Evolutionary conservation across 2,888 invertebrate species (phyloP), one percentile per base, ranked within the genome.

Genomic region (Acleris cristana): DNA sequence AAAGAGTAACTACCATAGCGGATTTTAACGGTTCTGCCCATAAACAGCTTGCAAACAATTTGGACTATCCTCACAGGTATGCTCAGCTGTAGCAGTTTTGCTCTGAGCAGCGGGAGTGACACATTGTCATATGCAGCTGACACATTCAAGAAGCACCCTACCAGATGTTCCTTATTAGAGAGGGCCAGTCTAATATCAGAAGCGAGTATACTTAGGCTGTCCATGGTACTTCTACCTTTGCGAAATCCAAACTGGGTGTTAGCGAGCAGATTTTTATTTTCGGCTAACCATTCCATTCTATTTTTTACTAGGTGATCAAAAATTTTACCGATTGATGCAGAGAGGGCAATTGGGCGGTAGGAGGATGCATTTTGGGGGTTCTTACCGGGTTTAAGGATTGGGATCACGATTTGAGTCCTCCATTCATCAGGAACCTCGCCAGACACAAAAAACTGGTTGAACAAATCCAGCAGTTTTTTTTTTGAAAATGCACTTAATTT

Each of bases 181-280:
- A 18, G n/a, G 8, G 48, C 48, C 16, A 18, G 18, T 49, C 48
- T 18, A 49, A 18, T 8, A 8, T 18, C 45, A 45, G n/a, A n/a
- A 45, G 14, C 3, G n/a, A 16, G 45, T 45, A 16, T 45, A 4
- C 6, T 45, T 45, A 45, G 45, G 26, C 26, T 26, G 26, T 26
- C 26, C 26, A 26, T 26, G 26, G 26, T 26, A 26, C 26, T 26
- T 26, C 26, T 49, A 18, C 48, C 48, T 18, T 49, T 49, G 16
- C 48, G 48, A 8, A 49, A 49, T 49, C 48, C 48, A 18, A 49
- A 49, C n/a, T 49, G 48, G n/a, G 48, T n/a, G 48, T 18, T n/a
- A 4, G 48, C 48, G 5, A 49, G 5, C 6, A 49, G 8, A 8
- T 49, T 49, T 16, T 49, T 49, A n/a, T 49, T 16, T 49, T 49